A percentile compares a stretch with the other conserved stretches of the same genome.
These are phyloP conservation scores for Lanius collurio DNA, from an alignment of 2,113 vertebrate species.

Conservation along the genomic window DNA sequence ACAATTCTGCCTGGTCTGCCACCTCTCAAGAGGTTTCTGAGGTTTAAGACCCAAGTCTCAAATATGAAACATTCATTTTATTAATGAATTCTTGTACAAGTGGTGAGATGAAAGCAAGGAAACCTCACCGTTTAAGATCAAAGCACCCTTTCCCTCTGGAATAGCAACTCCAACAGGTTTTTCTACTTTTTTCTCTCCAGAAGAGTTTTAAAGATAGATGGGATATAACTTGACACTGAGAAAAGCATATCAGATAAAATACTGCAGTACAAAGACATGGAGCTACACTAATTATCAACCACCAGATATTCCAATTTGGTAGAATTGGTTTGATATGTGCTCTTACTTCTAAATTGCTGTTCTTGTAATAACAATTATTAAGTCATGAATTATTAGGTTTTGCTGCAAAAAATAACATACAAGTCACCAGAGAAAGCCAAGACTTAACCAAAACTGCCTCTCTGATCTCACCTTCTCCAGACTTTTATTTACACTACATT, in stretches of 20 bases:
- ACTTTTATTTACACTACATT: neutral
- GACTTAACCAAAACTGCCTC: neutral
- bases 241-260: neutral
- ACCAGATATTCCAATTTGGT: neutral
- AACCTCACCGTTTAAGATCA: conserved; percentile 10
- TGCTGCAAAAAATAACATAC: neutral
- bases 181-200: neutral
- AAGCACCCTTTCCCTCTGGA: neutral
- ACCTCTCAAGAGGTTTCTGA: neutral
- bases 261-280: neutral
- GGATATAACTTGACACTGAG: neutral
- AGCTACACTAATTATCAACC: neutral
- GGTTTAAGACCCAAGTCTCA: neutral
- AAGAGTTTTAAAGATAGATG: neutral
- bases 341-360: neutral
- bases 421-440: neutral
- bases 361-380: neutral
- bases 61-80: neutral
- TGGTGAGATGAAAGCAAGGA: neutral
- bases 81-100: neutral
- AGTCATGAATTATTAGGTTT: neutral
- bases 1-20: neutral
- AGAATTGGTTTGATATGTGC: neutral
- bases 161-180: conserved; percentile 37
- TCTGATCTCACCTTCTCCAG: neutral